Evolutionary conservation across 2,797 vertebrate genomes (phyloP).

Genomic region (Menidia menidia): DNA sequence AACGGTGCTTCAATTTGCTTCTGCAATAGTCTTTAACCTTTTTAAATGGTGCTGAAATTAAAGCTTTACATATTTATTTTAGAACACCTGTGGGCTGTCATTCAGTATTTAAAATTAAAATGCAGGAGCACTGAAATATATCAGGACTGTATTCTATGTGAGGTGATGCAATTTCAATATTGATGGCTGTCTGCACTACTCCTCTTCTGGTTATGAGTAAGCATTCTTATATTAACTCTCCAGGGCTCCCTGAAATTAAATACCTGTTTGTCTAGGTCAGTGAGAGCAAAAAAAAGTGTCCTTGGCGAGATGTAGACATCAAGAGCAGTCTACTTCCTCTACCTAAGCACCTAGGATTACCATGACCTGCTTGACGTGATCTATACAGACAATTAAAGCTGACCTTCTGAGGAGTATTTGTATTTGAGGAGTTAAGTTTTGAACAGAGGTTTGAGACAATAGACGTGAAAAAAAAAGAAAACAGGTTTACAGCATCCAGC

Average conservation of each 20-base stretch:
- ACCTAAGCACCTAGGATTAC: conserved; percentile 6
- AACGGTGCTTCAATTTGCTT: neutral
- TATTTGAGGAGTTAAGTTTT: neutral
- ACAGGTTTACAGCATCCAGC: too few species aligned
- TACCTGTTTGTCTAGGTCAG: neutral
- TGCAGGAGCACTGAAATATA: neutral
- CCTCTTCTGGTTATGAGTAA: neutral
- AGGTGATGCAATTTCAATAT: neutral
- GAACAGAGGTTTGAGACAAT: conserved; percentile 6
- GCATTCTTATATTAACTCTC: neutral
- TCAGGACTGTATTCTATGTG: neutral
- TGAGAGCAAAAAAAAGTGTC: neutral
- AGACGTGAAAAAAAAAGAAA: neutral
- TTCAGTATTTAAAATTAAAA: neutral
- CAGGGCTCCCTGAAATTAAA: too few species aligned
- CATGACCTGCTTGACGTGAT: neutral
- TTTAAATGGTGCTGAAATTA: neutral
- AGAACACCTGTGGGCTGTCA: neutral
- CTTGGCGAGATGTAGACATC: neutral
- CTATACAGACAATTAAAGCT: conserved; percentile 11
- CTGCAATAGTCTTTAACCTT: neutral
- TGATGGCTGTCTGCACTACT: neutral
- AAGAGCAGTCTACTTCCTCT: conserved; percentile 3
- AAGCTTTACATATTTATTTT: neutral
- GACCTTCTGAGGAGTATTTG: neutral